Evolutionary conservation across 2,113 vertebrate species (phyloP), one percentile per base, ranked within the genome.

Genomic region (Thamnaconus septentrionalis): DNA sequence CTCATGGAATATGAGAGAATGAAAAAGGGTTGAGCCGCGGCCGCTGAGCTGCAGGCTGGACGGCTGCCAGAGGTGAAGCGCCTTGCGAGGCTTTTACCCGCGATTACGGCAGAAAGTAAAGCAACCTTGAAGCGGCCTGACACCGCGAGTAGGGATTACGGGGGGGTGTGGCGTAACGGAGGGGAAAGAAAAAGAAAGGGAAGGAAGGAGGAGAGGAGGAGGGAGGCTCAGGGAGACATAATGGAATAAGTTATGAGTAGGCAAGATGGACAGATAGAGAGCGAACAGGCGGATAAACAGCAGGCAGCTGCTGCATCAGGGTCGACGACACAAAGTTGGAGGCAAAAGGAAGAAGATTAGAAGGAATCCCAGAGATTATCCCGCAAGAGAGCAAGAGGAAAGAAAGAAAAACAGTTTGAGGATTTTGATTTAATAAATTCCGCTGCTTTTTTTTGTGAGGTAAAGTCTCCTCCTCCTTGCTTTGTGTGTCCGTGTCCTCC

Each of bases 211-310:
- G n/a, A 52, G 12, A 49, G 54, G 12, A 4, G 2, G 55, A 66
- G 62, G 5, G 41, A 59, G 66, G 42, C 18, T 31, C 18, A 31
- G 54, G 52, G 75, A 61, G 50, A 58, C 65, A 72, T 69, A 75
- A 78, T 73, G 72, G 69, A 82, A 78, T 73, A 78, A 71, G 59
- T 85, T 79, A 75, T 71, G 74, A 80, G 61, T 60, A 7, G 42
- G 75, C 63, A 69, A 80, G 74, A 85, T 81, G 74, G 73, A 71
- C 58, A 69, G 71, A 81, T 64, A 69, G 57, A 66, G 59, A 61
- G 61, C 55, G 59, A 55, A 53, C 64, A 73, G 80, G 76, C 75
- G 54, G 73, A 76, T 62, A 68, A 66, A 55, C 18, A 31, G 18
- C 18, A 31, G 18, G 18, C 18, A 31, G 18, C 18, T 31, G 18